Base-by-base conservation (phyloP, 2,888 invertebrate species). In the Ennomos fuscantarius region DNA sequence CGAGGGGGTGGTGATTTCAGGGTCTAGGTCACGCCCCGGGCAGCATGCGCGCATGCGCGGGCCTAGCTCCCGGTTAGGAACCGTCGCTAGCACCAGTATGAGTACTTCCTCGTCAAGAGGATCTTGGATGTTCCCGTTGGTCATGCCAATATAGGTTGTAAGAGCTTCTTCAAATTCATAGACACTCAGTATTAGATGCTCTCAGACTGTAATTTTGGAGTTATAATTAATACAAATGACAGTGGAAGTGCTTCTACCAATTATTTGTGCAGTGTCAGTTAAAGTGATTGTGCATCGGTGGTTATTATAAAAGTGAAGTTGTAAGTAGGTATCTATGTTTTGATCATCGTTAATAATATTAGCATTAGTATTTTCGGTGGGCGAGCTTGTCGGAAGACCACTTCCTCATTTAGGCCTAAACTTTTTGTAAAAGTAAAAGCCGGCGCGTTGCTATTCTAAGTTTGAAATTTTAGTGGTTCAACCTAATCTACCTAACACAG, bases 11-110 rank as follows among this genome's bases (percentile, higher is more conserved):
- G 71, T 66, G 70, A 78, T 86, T 88, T 89, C 92, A 93, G 88
- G 93, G 93, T 93, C 93, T 93, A 92, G 93, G 93, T 93, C 88
- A 93, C 93, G 93, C 93, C 93, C 91, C 78, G 75, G 78, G 46
- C 66, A 51, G 55, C 32, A 56, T 33, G 9, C 31, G 78, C 92
- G 92, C 92, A 79, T 73, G 91, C 89, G 90, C 86, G 86, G 76
- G 70, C 69, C 61, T 39, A 63, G 78, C 79, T 70, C 46, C 66
- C 74, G 65, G 74, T 74, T 69, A 77, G 79, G 81, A 80, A 82
- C 72, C 63, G 63, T 63, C 60, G 70, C 73, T 80, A 81, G 76
- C 83, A 62, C 79, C 72, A 77, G 77, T 73, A 6, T 76, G 73
- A 82, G 78, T 67, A 68, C 80, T 82, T 82, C 81, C 84, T 79